Evolutionary conservation across 2,888 invertebrate species (phyloP).

Genomic region (Pyrgus malvae): DNA sequence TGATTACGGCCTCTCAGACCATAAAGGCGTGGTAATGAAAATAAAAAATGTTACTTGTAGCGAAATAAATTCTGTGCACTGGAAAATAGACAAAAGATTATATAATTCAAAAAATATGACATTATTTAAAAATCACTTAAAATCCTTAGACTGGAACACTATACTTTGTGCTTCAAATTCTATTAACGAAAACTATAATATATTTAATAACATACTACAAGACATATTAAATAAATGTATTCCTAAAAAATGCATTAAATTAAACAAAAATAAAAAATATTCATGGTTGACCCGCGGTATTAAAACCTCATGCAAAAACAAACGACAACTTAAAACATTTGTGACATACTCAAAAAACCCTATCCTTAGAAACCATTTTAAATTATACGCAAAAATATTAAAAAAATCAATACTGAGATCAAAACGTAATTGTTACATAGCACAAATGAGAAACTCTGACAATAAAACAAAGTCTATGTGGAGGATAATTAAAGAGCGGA

Average conservation of each 20-base stretch:
- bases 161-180: neutral
- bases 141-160: conserved; percentile 14
- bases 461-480: too few relatives aligned
- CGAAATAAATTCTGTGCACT: too few relatives aligned
- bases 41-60: neutral
- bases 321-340: neutral
- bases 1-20: neutral
- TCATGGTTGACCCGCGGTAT: neutral
- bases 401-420: neutral
- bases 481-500: too few relatives aligned
- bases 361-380: too few relatives aligned
- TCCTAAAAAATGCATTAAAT: conserved; percentile 18
- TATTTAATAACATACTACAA: conserved; percentile 8
- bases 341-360: neutral
- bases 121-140: conserved; percentile 23
- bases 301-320: conserved; percentile 2
- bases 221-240: conserved; percentile 14
- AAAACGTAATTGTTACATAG: neutral
- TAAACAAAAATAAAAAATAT: neutral
- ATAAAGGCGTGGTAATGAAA: neutral
- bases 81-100: neutral
- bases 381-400: neutral
- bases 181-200: conserved; percentile 28
- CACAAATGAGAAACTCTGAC: too few relatives aligned
- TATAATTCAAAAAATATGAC: too few relatives aligned